These are phyloP conservation scores for Prionailurus viverrinus DNA, from an alignment of 2,113 vertebrate genomes.

Conservation along the genomic window DNA sequence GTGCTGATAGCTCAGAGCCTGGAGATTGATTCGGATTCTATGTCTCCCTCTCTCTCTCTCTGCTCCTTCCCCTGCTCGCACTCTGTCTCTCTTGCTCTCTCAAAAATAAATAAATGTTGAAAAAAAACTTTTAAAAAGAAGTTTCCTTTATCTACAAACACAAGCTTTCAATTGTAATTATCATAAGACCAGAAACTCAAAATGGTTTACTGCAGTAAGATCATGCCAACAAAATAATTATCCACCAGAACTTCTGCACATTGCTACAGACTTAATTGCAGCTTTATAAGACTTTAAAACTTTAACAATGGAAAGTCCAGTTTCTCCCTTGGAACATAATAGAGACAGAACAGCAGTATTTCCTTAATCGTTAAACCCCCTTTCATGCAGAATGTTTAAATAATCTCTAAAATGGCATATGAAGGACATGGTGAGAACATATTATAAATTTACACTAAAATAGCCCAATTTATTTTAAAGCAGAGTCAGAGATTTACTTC, in stretches of 20 bases:
- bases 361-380: conserved; percentile 20
- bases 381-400: conserved; percentile 31
- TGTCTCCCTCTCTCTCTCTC: too few species aligned
- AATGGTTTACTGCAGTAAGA: neutral
- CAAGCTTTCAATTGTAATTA: neutral
- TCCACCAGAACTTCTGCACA: neutral
- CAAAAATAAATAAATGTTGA: too few species aligned
- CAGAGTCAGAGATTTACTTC: neutral
- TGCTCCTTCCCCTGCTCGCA: too few species aligned
- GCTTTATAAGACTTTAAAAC: neutral
- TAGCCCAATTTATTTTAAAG: conserved; percentile 21
- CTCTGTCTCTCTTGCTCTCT: too few species aligned
- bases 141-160: neutral
- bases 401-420: conserved; percentile 56
- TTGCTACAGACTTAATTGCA: neutral
- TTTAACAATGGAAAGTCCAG: conserved; percentile 8
- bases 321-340: neutral
- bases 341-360: neutral
- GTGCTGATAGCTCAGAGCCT: too few species aligned
- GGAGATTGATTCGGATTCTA: too few species aligned
- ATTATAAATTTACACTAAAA: neutral
- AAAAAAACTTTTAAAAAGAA: neutral
- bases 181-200: conserved; percentile 4
- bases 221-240: neutral
- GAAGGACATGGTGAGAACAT: neutral